Conservation (phyloP, 2,797 vertebrate species). For the Nannoperca obscura region DNA sequence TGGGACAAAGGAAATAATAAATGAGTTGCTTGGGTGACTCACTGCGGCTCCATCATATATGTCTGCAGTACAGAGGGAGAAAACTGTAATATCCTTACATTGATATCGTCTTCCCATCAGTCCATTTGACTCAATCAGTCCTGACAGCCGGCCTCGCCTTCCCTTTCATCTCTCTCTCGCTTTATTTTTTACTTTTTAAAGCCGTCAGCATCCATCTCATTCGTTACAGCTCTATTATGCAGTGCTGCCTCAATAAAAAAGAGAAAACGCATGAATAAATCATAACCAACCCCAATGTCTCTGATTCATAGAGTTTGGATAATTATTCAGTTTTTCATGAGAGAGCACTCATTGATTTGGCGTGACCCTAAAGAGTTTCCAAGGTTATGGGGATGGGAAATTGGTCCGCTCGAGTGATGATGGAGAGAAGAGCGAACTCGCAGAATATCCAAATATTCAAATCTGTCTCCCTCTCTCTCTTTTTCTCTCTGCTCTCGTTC, state of each 20-base stretch:
- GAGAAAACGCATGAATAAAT: constrained; percentile 76
- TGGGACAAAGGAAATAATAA: not conserved
- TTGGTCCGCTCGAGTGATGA: constrained; percentile 60
- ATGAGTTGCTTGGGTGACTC: not conserved
- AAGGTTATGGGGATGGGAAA: constrained; percentile 68
- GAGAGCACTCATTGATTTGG: constrained; percentile 67
- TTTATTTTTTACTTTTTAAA: constrained; percentile 33
- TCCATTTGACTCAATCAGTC: constrained; percentile 55
- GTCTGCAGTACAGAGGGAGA: constrained; percentile 8
- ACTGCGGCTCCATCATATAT: not conserved
- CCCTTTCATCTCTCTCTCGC: constrained; percentile 65
- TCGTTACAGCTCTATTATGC: constrained; percentile 73
- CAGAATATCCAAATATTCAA: constrained; percentile 72
- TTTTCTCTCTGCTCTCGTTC: constrained; percentile 24
- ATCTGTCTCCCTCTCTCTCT: constrained; percentile 24
- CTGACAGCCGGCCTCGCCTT: constrained; percentile 61
- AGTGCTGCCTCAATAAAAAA: constrained; percentile 60
- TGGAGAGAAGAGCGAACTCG: constrained; percentile 51
- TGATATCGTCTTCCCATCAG: constrained; percentile 49
- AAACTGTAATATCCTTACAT: constrained; percentile 25
- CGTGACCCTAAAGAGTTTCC: constrained; percentile 73
- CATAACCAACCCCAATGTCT: constrained; percentile 53
- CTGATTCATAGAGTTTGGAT: constrained; percentile 66
- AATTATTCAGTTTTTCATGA: constrained; percentile 71
- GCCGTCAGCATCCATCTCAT: constrained; percentile 68